Conservation (phyloP, 2,797 vertebrate genomes). For the Brachyrhaphis roseni region DNA sequence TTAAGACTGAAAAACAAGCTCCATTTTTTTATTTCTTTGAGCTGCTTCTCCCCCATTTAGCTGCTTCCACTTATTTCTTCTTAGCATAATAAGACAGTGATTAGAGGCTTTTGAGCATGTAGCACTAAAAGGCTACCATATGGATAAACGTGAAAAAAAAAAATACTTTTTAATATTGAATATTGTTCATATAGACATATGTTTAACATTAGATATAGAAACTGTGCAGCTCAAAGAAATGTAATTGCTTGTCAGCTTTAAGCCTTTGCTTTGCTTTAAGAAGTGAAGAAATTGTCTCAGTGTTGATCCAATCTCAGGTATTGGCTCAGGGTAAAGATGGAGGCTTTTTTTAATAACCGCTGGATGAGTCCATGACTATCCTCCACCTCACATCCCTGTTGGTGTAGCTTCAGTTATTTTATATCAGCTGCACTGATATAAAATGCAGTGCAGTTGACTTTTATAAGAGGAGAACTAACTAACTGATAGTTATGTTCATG, state of each 20-base stretch:
- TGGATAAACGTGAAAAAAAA: background rate
- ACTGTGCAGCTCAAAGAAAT: background rate
- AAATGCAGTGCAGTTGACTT: no score
- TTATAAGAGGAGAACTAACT: no score
- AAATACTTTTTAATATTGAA: background rate
- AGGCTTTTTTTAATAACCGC: background rate
- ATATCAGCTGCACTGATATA: background rate
- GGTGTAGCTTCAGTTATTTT: background rate
- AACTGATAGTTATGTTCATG: no score
- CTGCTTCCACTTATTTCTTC: slow-evolving; percentile 10
- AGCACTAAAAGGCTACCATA: background rate
- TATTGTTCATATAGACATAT: background rate
- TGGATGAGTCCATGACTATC: background rate
- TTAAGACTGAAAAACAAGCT: slow-evolving; percentile 70
- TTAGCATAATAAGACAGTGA: slow-evolving; percentile 6
- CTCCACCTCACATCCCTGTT: background rate
- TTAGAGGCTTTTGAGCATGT: background rate
- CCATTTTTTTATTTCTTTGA: slow-evolving; percentile 53
- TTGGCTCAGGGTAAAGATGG: background rate
- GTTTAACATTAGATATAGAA: background rate
- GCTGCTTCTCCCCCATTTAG: background rate
- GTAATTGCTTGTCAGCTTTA: background rate
- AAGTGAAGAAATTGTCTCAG: background rate
- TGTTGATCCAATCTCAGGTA: background rate
- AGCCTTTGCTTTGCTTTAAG: background rate